Evolutionary conservation across 2,888 invertebrate species (phyloP).

Genomic region (Cacoxenus indagator): DNA sequence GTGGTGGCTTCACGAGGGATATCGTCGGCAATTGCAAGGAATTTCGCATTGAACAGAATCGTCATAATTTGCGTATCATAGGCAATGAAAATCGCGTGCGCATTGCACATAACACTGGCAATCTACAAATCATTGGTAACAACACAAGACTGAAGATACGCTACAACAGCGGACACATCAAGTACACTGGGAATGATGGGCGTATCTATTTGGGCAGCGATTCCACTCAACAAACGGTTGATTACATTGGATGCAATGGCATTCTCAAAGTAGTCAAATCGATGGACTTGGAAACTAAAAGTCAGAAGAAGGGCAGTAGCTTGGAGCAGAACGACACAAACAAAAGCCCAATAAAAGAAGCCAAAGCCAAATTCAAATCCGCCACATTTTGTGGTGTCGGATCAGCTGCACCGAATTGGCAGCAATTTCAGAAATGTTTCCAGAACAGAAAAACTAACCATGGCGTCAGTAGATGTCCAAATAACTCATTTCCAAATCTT

Average conservation of each 20-base stretch:
- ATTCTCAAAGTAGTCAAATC: constrained; percentile 65
- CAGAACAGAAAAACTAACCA: background rate
- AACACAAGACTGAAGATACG: constrained; percentile 65
- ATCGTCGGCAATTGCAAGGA: constrained; percentile 68
- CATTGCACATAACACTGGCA: constrained; percentile 62
- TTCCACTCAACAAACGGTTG: constrained; percentile 62
- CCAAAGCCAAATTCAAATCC: constrained; percentile 25
- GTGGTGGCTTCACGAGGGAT: constrained; percentile 41
- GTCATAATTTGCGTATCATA: constrained; percentile 62
- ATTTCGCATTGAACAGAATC: constrained; percentile 65
- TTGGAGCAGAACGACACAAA: too few species aligned
- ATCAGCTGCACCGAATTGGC: constrained; percentile 21
- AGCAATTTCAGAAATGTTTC: constrained; percentile 16
- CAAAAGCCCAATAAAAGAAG: background rate
- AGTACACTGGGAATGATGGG: constrained; percentile 68
- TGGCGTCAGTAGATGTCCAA: constrained; percentile 16
- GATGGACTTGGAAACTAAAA: constrained; percentile 46
- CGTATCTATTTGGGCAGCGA: constrained; percentile 66
- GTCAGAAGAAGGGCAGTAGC: too few species aligned
- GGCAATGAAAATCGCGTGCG: constrained; percentile 69
- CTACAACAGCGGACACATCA: constrained; percentile 59
- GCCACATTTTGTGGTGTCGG: constrained; percentile 11
- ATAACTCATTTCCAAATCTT: constrained; percentile 47
- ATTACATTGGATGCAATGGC: constrained; percentile 69
- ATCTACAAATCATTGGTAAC: constrained; percentile 66